A percentile compares a stretch with the other conserved stretches of the same genome.
Evolutionary conservation across 2,888 invertebrate genomes (phyloP).

Genomic region (Ectemnius lituratus): DNA sequence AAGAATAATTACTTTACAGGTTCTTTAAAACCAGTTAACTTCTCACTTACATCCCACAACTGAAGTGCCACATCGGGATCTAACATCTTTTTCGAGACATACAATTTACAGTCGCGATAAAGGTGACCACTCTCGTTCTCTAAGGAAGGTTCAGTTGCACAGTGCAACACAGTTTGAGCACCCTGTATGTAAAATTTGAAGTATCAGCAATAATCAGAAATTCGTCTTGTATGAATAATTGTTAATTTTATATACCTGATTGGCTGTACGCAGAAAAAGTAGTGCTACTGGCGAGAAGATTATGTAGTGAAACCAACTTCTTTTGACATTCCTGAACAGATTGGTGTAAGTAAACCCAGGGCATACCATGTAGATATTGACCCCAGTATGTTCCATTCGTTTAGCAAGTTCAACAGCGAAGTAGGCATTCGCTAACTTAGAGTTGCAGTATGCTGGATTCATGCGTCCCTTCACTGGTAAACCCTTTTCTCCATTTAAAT

Average conservation of each 20-base stretch:
- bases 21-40: constrained; percentile 75
- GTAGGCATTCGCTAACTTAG: constrained; percentile 88
- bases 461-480: constrained; percentile 73
- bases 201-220: not conserved
- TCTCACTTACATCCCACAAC: constrained; percentile 86
- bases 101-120: constrained; percentile 86
- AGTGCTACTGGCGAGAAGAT: constrained; percentile 85
- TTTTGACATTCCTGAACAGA: constrained; percentile 82
- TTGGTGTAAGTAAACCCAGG: constrained; percentile 91
- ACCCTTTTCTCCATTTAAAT: constrained; percentile 82
- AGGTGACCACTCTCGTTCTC: constrained; percentile 84
- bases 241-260: constrained; percentile 81
- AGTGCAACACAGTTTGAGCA: constrained; percentile 87
- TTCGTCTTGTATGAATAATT: not conserved
- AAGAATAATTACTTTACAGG: constrained; percentile 38
- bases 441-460: constrained; percentile 86
- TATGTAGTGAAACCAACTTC: constrained; percentile 86
- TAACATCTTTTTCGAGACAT: constrained; percentile 81
- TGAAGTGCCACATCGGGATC: constrained; percentile 82
- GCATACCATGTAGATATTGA: constrained; percentile 85
- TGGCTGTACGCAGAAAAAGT: constrained; percentile 85
- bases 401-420: constrained; percentile 84
- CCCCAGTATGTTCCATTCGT: constrained; percentile 79
- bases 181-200: constrained; percentile 81
- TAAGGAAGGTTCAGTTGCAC: constrained; percentile 83